Evolutionary conservation across 2,113 vertebrate species (phyloP), one percentile per base, ranked within the genome.

Genomic region (Equus quagga): DNA sequence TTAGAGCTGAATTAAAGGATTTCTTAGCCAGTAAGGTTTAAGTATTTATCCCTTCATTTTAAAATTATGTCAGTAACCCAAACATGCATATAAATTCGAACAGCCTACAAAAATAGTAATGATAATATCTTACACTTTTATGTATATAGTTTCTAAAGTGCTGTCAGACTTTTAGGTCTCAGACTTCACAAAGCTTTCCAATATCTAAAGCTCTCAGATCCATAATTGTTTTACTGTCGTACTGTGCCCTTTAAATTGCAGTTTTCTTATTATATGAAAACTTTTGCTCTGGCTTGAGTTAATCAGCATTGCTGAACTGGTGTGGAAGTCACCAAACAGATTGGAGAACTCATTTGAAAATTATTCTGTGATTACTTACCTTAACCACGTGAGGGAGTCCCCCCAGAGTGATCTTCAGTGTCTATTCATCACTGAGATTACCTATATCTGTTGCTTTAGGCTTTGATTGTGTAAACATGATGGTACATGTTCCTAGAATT

Each of bases 301-400:
- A 64, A 49, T 89, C 49, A 60, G 21, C n/a, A 67, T 69, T 95
- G 26, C 28, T 85, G 1, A 44, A 41, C 67, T 83, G 23, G 7
- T 69, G 33, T 8, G 78, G 15, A 75, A 87, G 36, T 81, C 36
- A 87, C 89, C 65, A 87, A 9, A 88, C 26, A 91, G 44, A 13
- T 80, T 93, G 17, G 21, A 94, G 73, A 91, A 94, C 11, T 89
- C 56, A 64, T 88, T 91, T 93, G 64, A 86, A 94, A 87, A 91
- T 10, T 82, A 19, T 72, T 95, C 19, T 73, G 14, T 89, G 49
- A 72, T 65, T 62, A 15, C 19, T 90, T 67, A 26, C 56, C 19
- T 92, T 69, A 70, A 64, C 13, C 58, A 2, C 91, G n/a, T 85
- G 17, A 72, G 24, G 91, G 44, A 41, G 23, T 75, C 13, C 79